These are phyloP conservation scores for Myripristis jacobus DNA, from an alignment of 2,797 vertebrate species.

Conservation along the genomic window DNA sequence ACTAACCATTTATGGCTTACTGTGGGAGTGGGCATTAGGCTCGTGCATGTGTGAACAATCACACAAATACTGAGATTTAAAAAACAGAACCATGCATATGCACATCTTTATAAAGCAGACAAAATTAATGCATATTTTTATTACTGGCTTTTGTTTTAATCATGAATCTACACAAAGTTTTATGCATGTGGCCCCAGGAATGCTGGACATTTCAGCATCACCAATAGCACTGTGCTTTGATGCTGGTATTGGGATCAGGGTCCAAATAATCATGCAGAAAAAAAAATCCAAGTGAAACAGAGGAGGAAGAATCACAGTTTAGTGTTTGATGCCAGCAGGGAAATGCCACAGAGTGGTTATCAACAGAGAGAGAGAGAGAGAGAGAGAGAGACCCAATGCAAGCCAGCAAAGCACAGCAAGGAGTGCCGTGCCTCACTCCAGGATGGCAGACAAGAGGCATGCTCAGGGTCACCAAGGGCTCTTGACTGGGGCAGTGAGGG, in stretches of 20 bases:
- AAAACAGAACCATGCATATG: no score
- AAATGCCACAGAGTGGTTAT: constrained; percentile 61
- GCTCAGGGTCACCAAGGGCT: constrained; percentile 52
- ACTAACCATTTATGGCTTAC: no score
- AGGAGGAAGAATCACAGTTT: constrained; percentile 35
- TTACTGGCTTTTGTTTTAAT: no score
- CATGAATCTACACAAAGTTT: no score
- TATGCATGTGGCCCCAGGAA: no score
- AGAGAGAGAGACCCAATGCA: constrained; percentile 60
- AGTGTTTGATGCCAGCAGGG: constrained; percentile 47
- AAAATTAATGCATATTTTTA: no score
- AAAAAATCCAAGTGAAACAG: constrained; percentile 12
- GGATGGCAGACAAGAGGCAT: constrained; percentile 45
- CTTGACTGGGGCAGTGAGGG: constrained; percentile 29
- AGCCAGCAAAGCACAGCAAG: constrained; percentile 56
- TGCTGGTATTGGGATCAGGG: constrained; percentile 22
- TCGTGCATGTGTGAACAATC: no score
- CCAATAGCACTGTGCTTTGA: constrained; percentile 6
- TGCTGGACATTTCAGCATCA: neutral
- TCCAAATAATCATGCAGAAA: constrained; percentile 2
- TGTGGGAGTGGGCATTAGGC: no score
- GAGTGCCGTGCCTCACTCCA: constrained; percentile 41
- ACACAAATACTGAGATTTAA: no score
- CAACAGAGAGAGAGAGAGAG: no score
- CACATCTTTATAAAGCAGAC: no score